A percentile compares a stretch with the other conserved stretches of the same genome.
Evolutionary conservation across 2,797 vertebrate species (phyloP).

Genomic region (Cossypha polioptera): DNA sequence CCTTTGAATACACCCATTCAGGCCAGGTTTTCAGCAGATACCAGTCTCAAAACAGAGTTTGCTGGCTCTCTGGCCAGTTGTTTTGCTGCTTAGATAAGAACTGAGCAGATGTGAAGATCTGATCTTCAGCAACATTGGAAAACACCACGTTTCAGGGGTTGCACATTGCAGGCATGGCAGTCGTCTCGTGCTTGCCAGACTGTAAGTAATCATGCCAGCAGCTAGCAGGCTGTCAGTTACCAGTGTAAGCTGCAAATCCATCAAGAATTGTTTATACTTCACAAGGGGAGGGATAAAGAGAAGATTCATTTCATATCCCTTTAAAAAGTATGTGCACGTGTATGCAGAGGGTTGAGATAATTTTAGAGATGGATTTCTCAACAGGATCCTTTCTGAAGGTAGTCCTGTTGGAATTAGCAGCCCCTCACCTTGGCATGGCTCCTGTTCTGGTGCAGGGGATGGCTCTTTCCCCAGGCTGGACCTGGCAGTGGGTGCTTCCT

Average conservation of each 20-base stretch:
- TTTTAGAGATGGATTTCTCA: slow-evolving; percentile 10
- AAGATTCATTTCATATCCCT: not conserved
- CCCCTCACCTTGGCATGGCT: not conserved
- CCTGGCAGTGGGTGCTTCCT: not conserved
- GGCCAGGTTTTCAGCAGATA: not conserved
- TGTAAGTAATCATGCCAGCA: slow-evolving; percentile 40
- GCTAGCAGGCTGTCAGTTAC: slow-evolving; percentile 55
- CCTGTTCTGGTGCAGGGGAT: not conserved
- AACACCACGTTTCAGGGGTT: not conserved
- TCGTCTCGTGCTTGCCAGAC: not conserved
- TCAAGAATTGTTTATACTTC: slow-evolving; percentile 41
- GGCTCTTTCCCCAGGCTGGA: not conserved
- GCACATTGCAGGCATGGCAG: not conserved
- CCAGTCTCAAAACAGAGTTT: not conserved
- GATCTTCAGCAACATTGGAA: not conserved
- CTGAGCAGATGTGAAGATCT: not conserved
- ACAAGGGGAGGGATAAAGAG: not conserved
- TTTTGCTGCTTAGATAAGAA: not conserved
- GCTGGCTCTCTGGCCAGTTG: not conserved
- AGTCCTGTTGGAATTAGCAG: not conserved
- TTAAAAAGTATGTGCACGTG: accelerated
- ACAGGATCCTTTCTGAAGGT: not conserved
- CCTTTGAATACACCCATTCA: not conserved
- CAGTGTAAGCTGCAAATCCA: slow-evolving; percentile 31
- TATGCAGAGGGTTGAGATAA: slow-evolving; percentile 1